Conservation (phyloP, 2,888 invertebrate genomes). For the Pandemis cinnamomeana region DNA sequence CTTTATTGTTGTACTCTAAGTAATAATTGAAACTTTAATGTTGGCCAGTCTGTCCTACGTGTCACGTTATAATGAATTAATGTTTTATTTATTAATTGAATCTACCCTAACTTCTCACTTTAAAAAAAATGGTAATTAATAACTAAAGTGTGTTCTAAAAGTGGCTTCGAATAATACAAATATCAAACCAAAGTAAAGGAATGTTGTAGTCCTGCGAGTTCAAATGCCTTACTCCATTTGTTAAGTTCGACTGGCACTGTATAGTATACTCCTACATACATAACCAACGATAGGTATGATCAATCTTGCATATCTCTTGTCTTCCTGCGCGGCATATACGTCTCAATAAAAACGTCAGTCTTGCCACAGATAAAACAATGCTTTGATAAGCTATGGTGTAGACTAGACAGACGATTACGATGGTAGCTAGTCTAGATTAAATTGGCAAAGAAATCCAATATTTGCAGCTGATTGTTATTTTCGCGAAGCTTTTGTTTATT, state of each 20-base stretch:
- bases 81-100: background rate
- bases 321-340: constrained; percentile 53
- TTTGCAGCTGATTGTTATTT: too few species aligned
- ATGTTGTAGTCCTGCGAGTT: background rate
- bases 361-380: constrained; percentile 56
- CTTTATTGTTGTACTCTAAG: too few species aligned
- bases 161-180: background rate
- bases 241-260: background rate
- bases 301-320: constrained; percentile 22
- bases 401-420: background rate
- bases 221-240: background rate
- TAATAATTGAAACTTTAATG: background rate
- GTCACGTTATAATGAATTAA: background rate
- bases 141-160: background rate
- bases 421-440: too few species aligned
- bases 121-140: background rate
- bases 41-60: background rate
- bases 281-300: background rate
- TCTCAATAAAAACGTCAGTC: constrained; percentile 60
- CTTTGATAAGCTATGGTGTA: constrained; percentile 47
- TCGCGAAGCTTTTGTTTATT: too few species aligned
- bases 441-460: too few species aligned
- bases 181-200: background rate
- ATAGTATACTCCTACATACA: background rate
- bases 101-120: background rate